Conservation (phyloP, 2,888 invertebrate species). For the Melieria crassipennis region DNA sequence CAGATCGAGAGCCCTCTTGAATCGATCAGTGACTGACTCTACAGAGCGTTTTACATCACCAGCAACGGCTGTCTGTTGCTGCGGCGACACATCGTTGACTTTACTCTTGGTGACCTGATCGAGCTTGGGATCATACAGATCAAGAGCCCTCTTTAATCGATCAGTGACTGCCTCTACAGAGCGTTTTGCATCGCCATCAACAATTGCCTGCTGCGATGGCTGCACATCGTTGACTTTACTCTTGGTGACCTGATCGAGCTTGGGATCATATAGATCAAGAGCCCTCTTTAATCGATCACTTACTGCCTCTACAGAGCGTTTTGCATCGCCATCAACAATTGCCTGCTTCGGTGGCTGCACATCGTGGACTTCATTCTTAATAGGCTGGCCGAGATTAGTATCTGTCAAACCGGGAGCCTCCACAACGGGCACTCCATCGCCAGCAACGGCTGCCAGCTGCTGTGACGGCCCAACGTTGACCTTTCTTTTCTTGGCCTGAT, state of each 20-base stretch:
- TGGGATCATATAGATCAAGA: slow-evolving; percentile 56
- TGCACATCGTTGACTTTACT: slow-evolving; percentile 69
- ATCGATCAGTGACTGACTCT: slow-evolving; percentile 56
- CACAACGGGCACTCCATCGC: too few relatives aligned
- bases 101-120: too few relatives aligned
- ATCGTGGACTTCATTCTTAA: too few relatives aligned
- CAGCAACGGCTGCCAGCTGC: too few relatives aligned
- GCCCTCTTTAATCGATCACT: slow-evolving; percentile 58
- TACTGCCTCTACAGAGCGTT: slow-evolving; percentile 47
- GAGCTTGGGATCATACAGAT: too few relatives aligned
- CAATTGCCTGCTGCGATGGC: too few relatives aligned
- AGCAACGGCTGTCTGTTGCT: background rate
- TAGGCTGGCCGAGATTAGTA: too few relatives aligned
- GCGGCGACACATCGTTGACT: too few relatives aligned
- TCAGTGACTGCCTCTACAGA: slow-evolving; percentile 48
- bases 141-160: slow-evolving; percentile 50
- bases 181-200: too few relatives aligned
- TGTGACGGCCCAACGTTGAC: slow-evolving; percentile 62
- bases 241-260: slow-evolving; percentile 68
- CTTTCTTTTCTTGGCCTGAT: slow-evolving; percentile 70
- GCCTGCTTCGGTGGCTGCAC: background rate
- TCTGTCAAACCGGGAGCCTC: too few relatives aligned
- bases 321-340: background rate
- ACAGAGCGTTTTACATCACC: slow-evolving; percentile 21
- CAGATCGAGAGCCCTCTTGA: slow-evolving; percentile 57